Base-by-base conservation (phyloP, 2,113 vertebrate species). In the Azemiops feae region DNA sequence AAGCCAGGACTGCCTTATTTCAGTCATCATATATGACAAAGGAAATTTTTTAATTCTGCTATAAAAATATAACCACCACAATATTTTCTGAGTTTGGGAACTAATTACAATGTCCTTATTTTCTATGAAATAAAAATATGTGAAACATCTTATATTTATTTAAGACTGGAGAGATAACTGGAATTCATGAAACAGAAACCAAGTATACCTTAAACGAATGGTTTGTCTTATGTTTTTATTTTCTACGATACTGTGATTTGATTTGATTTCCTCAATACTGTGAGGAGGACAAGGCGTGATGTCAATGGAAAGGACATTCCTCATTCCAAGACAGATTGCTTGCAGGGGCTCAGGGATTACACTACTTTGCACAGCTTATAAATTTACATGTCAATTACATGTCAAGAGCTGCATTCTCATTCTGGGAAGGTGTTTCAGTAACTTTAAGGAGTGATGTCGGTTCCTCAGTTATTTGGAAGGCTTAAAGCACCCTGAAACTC, bases 1-100 rank as follows among this genome's bases (percentile, higher is more conserved):
- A 39, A 22, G 69, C 18, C 34, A 81, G 69, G 69, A 81, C 45
- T 16, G 43, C 20, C 25, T 50, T 55, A 50, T 47, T 45, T 47
- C 53, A 64, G 30, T 22, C 0, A 0, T 12, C 7, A 16, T 16
- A 0, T 27, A 69, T 85, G 69, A 81, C 0, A 4, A 85, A 50
- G 0, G 0, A 3, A 43, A 8, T 0, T 4, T 54, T 55, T 22
- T 34, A 25, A 60, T 34, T 92, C 57, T 1, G 0, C 22, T 45
- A 20, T 20, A 9, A 74, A 92, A 20, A 20, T 52, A 4, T 52
- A 43, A 20, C 27, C 27, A n/a, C 22, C 25, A 43, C 0, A 30
- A 14, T 14, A 5, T 4, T 58, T 54, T 53, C 30, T 54, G 87
- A n/a, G 25, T 52, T 87, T 53, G 43, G 27, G 27, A 87, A 87